A percentile compares a stretch with the other conserved stretches of the same genome.
phyloP scores from a whole-genome alignment of 37 sponge, comb jelly and placozoan species.

The Aplysina aerophoba region DNA sequence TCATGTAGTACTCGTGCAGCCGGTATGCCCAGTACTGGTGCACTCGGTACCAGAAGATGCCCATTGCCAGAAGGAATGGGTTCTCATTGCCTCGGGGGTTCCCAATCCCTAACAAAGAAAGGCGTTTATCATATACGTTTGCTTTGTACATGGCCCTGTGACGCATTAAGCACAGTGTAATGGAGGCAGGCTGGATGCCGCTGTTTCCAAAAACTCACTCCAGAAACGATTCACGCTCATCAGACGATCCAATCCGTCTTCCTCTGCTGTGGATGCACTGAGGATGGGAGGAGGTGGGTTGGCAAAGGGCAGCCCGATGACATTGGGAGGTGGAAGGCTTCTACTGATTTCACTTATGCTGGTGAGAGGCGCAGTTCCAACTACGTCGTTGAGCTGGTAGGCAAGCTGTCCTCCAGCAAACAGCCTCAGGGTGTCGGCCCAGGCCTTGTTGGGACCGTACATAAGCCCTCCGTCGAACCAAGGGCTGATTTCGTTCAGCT shows the following conservation, averaged over 20 bases:
- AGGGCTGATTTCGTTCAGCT: conserved; percentile 95
- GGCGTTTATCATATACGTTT: no score
- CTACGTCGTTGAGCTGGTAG: neutral
- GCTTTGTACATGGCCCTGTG: no score
- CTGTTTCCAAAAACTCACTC: conserved; percentile 63
- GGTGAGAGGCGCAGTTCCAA: neutral
- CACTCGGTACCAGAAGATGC: conserved; percentile 91
- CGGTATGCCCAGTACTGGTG: conserved; percentile 85
- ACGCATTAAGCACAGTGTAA: no score
- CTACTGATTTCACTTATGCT: conserved; percentile 1
- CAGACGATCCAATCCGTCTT: conserved; percentile 63
- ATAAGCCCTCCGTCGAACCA: conserved; percentile 94
- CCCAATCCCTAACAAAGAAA: conserved; percentile 91
- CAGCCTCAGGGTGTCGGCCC: conserved; percentile 87
- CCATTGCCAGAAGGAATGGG: conserved; percentile 87
- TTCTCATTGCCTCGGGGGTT: conserved; percentile 97
- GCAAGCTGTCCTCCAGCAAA: conserved; percentile 63
- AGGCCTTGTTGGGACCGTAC: conserved; percentile 92
- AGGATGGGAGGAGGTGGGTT: conserved; percentile 86
- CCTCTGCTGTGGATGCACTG: neutral
- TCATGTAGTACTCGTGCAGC: conserved; percentile 12
- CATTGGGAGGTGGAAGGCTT: conserved; percentile 55
- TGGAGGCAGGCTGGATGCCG: no score
- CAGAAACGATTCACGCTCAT: conserved; percentile 83
- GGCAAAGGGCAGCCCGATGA: conserved; percentile 83